Percentiles rank a stretch among this genome's conserved stretches.
phyloP scores from a whole-genome alignment of 2,113 vertebrate genomes.

The Archilochus colubris region DNA sequence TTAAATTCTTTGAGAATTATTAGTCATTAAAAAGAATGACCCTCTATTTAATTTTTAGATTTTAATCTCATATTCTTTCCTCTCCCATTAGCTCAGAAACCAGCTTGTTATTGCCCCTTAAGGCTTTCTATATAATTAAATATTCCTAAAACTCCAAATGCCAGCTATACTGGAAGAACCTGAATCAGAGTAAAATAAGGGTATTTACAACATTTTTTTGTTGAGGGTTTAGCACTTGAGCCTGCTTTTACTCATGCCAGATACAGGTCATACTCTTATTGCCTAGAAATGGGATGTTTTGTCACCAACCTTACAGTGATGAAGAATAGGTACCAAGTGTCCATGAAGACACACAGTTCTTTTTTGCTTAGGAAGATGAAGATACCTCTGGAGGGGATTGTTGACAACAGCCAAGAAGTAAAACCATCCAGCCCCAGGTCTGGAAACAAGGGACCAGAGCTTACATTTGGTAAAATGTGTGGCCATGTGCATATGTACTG shows the following conservation, averaged over 20 bases:
- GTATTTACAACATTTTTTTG: constrained; percentile 20
- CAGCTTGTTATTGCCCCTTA: constrained; percentile 51
- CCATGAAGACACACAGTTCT: background rate
- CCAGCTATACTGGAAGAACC: constrained; percentile 10
- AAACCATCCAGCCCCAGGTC: background rate
- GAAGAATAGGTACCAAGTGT: background rate
- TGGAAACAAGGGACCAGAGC: background rate
- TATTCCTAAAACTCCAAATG: constrained; percentile 48
- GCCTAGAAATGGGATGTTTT: background rate
- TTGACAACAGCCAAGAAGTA: background rate
- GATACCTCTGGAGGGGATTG: background rate
- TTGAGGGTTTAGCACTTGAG: background rate
- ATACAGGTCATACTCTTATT: background rate
- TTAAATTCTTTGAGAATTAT: constrained; percentile 69
- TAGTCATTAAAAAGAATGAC: constrained; percentile 68
- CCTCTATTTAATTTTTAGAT: constrained; percentile 69
- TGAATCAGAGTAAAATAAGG: background rate
- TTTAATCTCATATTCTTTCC: constrained; percentile 61
- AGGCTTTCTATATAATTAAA: constrained; percentile 65
- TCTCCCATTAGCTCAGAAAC: constrained; percentile 60
- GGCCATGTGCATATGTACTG: background rate
- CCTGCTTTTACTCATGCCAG: background rate
- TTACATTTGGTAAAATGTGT: background rate
- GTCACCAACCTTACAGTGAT: fast-evolving
- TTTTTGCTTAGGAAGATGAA: background rate